A percentile compares a stretch with the other conserved stretches of the same genome.
phyloP scores from a whole-genome alignment of 1,140 invertebrate genomes.

The Lucilia sericata region DNA sequence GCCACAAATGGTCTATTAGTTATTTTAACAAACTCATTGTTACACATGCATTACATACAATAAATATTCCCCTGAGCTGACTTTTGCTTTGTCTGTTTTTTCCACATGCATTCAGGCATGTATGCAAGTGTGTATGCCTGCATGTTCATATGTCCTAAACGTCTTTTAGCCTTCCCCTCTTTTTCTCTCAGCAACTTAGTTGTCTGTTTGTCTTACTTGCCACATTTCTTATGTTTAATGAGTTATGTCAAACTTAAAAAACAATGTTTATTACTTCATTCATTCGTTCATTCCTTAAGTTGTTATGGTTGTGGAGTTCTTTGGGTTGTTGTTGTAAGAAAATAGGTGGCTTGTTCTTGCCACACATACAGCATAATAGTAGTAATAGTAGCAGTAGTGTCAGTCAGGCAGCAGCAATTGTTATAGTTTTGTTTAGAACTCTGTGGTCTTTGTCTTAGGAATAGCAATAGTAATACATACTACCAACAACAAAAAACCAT shows the following conservation, averaged over 20 bases:
- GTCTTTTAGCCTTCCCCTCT: no score
- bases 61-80: no score
- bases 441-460: constrained; percentile 35
- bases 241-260: constrained; percentile 46
- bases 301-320: neutral
- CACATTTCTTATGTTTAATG: constrained; percentile 42
- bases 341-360: neutral
- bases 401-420: neutral
- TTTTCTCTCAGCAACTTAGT: no score
- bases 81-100: no score
- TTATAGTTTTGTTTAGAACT: constrained; percentile 9
- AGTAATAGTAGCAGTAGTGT: neutral
- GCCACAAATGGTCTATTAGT: no score
- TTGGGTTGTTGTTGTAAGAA: neutral
- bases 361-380: neutral
- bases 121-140: neutral
- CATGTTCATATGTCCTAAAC: no score
- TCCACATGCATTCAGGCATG: no score
- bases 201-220: constrained; percentile 10
- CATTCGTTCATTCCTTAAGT: constrained; percentile 28
- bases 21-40: no score
- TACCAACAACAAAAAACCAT: neutral
- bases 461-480: neutral
- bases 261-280: constrained; percentile 46
- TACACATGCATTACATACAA: no score